These are phyloP conservation scores for Iphiclides podalirius DNA, from an alignment of 2,888 invertebrate species.

Conservation along the genomic window DNA sequence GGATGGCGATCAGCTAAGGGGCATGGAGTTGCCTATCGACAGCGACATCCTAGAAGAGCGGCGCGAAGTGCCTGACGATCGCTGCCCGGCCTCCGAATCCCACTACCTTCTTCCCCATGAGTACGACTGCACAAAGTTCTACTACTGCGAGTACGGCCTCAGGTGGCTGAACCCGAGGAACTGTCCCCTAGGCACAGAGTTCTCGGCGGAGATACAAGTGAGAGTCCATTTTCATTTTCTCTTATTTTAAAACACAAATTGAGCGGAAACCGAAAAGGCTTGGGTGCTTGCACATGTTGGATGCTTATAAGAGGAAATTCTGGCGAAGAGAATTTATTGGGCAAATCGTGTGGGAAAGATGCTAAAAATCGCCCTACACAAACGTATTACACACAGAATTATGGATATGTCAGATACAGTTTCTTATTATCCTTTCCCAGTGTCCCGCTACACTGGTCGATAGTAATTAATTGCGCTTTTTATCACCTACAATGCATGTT, in stretches of 20 bases:
- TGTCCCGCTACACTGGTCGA: too few species aligned
- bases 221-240: conserved; percentile 44
- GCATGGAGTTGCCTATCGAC: background rate
- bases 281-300: too few species aligned
- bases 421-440: too few species aligned
- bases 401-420: background rate
- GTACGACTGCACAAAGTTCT: conserved; percentile 57
- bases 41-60: background rate
- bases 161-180: conserved; percentile 34
- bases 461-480: too few species aligned
- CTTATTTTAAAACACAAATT: too few species aligned
- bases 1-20: background rate
- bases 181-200: conserved; percentile 49
- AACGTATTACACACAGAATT: too few species aligned
- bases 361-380: too few species aligned
- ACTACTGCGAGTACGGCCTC: conserved; percentile 54
- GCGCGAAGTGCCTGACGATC: conserved; percentile 41
- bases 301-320: background rate
- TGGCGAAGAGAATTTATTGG: background rate
- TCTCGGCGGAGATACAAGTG: conserved; percentile 46
- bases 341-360: too few species aligned
- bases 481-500: too few species aligned
- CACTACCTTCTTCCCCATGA: conserved; percentile 54
- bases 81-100: conserved; percentile 42
- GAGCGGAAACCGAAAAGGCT: too few species aligned